Conservation (phyloP, 2,888 invertebrate species). For the Stomorhina lunata region DNA sequence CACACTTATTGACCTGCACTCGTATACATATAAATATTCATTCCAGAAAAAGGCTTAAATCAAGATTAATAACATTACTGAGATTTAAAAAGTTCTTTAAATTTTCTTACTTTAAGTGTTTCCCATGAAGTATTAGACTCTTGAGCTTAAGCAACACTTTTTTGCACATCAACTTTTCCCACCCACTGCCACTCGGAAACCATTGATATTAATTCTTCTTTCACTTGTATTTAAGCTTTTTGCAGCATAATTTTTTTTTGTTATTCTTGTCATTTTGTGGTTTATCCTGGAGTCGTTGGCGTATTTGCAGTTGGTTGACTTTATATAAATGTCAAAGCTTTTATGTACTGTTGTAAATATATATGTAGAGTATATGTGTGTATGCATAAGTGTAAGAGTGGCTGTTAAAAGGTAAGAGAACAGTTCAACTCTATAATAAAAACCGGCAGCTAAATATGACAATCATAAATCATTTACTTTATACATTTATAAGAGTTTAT, state of each 20-base stretch:
- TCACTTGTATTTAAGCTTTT: neutral
- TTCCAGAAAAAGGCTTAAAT: too few species aligned
- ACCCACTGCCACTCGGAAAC: neutral
- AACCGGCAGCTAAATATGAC: conserved; percentile 49
- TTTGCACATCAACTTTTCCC: neutral
- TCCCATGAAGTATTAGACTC: too few species aligned
- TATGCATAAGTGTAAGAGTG: neutral
- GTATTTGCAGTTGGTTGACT: conserved; percentile 23
- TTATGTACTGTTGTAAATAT: too few species aligned
- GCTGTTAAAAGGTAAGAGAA: neutral
- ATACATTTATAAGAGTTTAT: conserved; percentile 42
- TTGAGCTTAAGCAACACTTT: too few species aligned
- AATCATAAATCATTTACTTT: conserved; percentile 66
- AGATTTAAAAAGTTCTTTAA: too few species aligned
- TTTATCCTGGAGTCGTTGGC: conserved; percentile 16
- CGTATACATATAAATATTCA: too few species aligned
- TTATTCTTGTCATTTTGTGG: conserved; percentile 10
- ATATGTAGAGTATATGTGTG: conserved; percentile 15
- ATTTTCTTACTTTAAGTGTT: too few species aligned
- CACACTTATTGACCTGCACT: too few species aligned
- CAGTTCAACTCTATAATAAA: conserved; percentile 24
- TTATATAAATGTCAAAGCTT: too few species aligned
- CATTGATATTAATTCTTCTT: conserved; percentile 5
- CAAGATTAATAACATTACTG: too few species aligned
- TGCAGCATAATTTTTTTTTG: neutral